Evolutionary conservation across 1,140 invertebrate genomes (phyloP).

Genomic region (Ooceraea biroi): DNA sequence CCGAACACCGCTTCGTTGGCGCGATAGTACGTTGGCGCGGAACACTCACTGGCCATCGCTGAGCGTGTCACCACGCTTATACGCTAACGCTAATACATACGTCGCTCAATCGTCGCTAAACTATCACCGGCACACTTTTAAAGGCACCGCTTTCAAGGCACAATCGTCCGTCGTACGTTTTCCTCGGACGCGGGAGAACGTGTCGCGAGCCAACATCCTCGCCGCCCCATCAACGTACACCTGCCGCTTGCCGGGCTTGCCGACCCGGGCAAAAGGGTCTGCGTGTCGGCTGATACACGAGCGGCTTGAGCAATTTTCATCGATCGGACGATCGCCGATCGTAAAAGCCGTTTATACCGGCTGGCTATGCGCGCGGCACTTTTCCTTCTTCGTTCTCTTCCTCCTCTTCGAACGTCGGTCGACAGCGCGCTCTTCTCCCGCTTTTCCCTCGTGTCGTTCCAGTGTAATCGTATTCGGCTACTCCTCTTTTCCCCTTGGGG

Average conservation of each 20-base stretch:
- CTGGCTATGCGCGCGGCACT: slow-evolving; percentile 47
- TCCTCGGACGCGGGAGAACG: slow-evolving; percentile 10
- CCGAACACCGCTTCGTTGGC: slow-evolving; percentile 34
- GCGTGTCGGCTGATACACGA: slow-evolving; percentile 59
- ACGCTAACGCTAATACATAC: slow-evolving; percentile 42
- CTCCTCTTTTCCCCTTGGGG: slow-evolving; percentile 23
- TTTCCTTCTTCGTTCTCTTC: not conserved
- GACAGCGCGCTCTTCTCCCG: not conserved
- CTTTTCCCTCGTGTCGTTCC: slow-evolving; percentile 41
- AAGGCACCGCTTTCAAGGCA: slow-evolving; percentile 70
- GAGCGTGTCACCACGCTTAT: slow-evolving; percentile 47
- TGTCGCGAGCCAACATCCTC: slow-evolving; percentile 50
- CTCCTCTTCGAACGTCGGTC: not conserved
- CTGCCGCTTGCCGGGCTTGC: slow-evolving; percentile 52
- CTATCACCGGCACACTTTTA: slow-evolving; percentile 64
- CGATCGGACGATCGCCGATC: slow-evolving; percentile 69
- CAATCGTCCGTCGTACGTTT: slow-evolving; percentile 66
- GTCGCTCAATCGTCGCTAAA: slow-evolving; percentile 65
- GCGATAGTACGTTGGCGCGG: slow-evolving; percentile 4
- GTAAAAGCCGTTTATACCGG: slow-evolving; percentile 68
- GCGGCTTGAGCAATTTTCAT: slow-evolving; percentile 75
- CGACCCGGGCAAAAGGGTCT: slow-evolving; percentile 47
- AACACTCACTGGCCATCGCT: slow-evolving; percentile 70
- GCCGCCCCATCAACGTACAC: slow-evolving; percentile 61
- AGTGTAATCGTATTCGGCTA: slow-evolving; percentile 54